These are phyloP conservation scores for Hormaphis cornu DNA, from an alignment of 1,140 invertebrate species.

Conservation along the genomic window DNA sequence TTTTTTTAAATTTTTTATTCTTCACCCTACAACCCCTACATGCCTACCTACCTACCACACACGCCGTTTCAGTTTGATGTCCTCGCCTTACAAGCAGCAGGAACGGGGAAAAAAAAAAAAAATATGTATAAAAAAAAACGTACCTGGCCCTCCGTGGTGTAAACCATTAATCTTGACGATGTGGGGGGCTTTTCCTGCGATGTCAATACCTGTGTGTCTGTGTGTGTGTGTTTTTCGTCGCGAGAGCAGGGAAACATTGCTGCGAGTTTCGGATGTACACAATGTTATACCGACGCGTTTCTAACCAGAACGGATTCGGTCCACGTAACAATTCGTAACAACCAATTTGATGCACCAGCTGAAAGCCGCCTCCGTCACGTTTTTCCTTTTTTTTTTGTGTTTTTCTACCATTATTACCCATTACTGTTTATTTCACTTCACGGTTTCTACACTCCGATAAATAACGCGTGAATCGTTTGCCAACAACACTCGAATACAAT, in stretches of 20 bases:
- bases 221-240: too few species aligned
- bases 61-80: too few species aligned
- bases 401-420: not conserved
- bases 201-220: not conserved
- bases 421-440: not conserved
- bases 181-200: not conserved
- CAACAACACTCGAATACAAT: not conserved
- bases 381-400: not conserved
- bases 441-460: not conserved
- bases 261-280: not conserved
- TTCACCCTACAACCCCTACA: too few species aligned
- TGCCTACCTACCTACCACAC: too few species aligned
- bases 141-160: slow-evolving; percentile 14
- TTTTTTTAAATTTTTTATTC: not conserved
- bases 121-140: not conserved
- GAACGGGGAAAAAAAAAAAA: not conserved
- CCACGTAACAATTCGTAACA: slow-evolving; percentile 27
- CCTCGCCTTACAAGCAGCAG: not conserved
- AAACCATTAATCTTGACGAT: slow-evolving; percentile 6
- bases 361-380: not conserved
- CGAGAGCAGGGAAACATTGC: not conserved
- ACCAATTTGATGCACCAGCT: slow-evolving; percentile 20
- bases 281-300: not conserved
- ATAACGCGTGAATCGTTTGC: not conserved
- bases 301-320: slow-evolving; percentile 22